Evolutionary conservation across 2,888 invertebrate genomes (phyloP), one percentile per base, ranked within the genome.

Genomic region (Abscondita cerata): DNA sequence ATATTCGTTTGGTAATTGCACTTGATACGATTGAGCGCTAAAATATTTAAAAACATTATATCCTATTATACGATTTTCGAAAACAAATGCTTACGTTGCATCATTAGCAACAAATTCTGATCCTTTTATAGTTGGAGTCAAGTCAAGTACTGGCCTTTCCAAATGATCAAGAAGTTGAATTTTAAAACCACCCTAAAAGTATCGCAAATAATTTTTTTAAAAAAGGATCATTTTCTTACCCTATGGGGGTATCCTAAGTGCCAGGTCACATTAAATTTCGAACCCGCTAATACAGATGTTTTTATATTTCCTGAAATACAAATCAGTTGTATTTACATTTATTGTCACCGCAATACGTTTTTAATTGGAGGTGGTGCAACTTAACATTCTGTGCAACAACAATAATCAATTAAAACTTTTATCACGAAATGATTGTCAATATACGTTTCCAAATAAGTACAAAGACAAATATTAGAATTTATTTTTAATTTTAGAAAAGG

Each of bases 221-320:
- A 40, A 36, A 20, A 31, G 11, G n/a, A 16, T 33, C 20, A 2
- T 54, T 34, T 38, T 83, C 88, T 87, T 83, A 93, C 93, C 83
- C 88, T 85, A 77, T 97, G 96, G 3, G 96, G 93, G 82, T 95
- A 96, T 9, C 95, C 94, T 73, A 96, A 85, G 81, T 95, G 95
- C 96, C 96, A 97, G 65, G 94, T 90, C 50, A 95, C 90, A 81
- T 92, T 95, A 75, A 97, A 89, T 65, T 86, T 86, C 64, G 94
- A 89, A 54, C 95, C 96, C 13, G 93, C 87, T 65, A 91, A 78
- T 73, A 96, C 83, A 16, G 92, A 87, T 33, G 96, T 95, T 78
- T 87, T 88, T 74, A 90, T 84, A 72, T 87, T 85, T 70, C 94
- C 95, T 94, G 86, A 25, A 86, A 84, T 64, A 70, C n/a, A n/a